phyloP scores from a whole-genome alignment of 2,797 vertebrate species.

The Pelochelys cantorii region DNA sequence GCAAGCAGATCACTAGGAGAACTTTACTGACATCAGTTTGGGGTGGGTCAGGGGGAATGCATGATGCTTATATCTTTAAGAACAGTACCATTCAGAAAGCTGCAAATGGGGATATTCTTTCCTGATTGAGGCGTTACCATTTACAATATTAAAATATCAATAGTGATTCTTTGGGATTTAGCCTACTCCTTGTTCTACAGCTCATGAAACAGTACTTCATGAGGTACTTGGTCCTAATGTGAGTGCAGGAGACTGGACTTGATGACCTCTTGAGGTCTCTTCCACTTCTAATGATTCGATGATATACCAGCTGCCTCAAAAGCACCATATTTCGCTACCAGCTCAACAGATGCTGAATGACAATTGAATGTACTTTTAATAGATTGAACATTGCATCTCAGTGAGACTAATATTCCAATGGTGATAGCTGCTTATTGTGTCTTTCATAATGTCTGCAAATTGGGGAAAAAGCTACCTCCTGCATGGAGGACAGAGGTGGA shows the following conservation, averaged over 20 bases:
- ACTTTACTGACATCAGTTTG: background rate
- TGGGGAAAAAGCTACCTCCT: background rate
- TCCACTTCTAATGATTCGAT: too few relatives aligned
- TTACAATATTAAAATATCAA: background rate
- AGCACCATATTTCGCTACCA: background rate
- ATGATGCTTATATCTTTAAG: background rate
- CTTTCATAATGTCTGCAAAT: background rate
- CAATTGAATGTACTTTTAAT: background rate
- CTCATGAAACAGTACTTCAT: background rate
- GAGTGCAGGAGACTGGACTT: too few relatives aligned
- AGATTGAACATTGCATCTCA: background rate
- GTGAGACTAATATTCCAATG: background rate
- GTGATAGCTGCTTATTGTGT: background rate
- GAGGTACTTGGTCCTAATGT: too few relatives aligned
- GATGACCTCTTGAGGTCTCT: too few relatives aligned
- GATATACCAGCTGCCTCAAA: background rate
- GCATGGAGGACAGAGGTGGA: too few relatives aligned
- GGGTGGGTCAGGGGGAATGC: rapidly evolving
- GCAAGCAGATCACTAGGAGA: background rate
- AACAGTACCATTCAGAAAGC: background rate
- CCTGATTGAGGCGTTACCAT: background rate
- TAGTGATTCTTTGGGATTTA: background rate
- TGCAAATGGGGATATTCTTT: background rate
- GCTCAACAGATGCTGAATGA: background rate
- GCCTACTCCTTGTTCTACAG: background rate